Percentiles rank a stretch among this genome's conserved stretches.
Conservation (phyloP, 2,797 vertebrate species). For the Paratrypauchen microcephalus region DNA sequence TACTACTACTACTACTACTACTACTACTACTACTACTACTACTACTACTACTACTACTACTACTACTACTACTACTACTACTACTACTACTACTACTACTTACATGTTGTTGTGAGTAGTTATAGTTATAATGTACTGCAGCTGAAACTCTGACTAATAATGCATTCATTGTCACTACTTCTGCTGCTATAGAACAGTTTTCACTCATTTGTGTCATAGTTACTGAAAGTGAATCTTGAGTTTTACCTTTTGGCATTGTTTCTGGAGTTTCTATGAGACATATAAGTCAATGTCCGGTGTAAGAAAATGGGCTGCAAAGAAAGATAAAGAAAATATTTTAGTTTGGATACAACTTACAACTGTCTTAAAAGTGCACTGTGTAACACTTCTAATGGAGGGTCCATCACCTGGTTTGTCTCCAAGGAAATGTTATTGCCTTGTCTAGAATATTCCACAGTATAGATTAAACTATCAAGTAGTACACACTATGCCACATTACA, state of each 20-base stretch:
- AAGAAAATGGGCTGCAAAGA: slow-evolving; percentile 92
- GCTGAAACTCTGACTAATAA: background rate
- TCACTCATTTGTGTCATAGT: background rate
- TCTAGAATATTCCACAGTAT: too few species aligned
- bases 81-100: background rate
- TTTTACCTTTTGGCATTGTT: slow-evolving; percentile 90
- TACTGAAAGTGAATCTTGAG: background rate
- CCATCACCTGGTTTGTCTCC: too few species aligned
- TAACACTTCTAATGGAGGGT: too few species aligned
- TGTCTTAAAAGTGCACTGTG: background rate
- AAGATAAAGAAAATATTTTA: background rate
- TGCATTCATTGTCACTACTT: background rate
- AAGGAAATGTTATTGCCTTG: too few species aligned
- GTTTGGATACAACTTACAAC: background rate
- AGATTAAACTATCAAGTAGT: too few species aligned
- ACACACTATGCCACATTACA: too few species aligned
- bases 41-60: background rate
- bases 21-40: background rate
- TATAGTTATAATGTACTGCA: background rate
- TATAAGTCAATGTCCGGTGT: slow-evolving; percentile 98
- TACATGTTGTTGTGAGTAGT: too few species aligned
- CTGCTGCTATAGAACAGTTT: background rate
- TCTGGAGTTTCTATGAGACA: slow-evolving; percentile 96
- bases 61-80: background rate
- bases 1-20: background rate